Evolutionary conservation across 2,113 vertebrate species (phyloP).

Genomic region (Phylloscopus trochiloides): DNA sequence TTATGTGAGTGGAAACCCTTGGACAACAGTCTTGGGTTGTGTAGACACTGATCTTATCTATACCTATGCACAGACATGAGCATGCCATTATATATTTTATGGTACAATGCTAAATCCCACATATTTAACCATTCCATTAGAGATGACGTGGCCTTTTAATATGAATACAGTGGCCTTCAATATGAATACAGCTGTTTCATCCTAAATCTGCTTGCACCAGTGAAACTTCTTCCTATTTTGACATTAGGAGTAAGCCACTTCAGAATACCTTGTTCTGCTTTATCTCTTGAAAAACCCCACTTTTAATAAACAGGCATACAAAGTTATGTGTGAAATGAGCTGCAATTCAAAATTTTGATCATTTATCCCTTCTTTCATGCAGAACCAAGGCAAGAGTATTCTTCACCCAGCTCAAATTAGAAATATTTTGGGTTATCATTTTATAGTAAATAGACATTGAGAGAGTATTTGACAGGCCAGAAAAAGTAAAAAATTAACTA

Average conservation of each 20-base stretch:
- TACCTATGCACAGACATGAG: background rate
- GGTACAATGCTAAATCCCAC: background rate
- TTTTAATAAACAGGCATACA: background rate
- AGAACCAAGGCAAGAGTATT: background rate
- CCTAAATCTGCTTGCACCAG: background rate
- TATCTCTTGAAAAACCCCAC: background rate
- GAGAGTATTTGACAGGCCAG: background rate
- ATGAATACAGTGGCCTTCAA: background rate
- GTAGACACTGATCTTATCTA: background rate
- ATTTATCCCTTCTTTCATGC: background rate
- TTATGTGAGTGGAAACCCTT: background rate
- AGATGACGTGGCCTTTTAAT: background rate
- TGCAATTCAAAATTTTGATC: background rate
- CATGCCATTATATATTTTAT: background rate
- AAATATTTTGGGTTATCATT: background rate
- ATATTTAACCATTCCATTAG: background rate
- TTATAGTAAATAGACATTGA: background rate
- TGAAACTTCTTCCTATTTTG: background rate
- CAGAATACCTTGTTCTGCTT: background rate
- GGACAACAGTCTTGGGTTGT: accelerated
- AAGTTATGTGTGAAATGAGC: background rate
- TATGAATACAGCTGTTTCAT: background rate
- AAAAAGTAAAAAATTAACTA: background rate
- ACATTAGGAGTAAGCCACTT: background rate
- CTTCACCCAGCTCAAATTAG: background rate